Percentiles rank a stretch among this genome's conserved stretches.
These are phyloP conservation scores for Mormyrus lacerda DNA, from an alignment of 2,113 vertebrate genomes.

Conservation along the genomic window DNA sequence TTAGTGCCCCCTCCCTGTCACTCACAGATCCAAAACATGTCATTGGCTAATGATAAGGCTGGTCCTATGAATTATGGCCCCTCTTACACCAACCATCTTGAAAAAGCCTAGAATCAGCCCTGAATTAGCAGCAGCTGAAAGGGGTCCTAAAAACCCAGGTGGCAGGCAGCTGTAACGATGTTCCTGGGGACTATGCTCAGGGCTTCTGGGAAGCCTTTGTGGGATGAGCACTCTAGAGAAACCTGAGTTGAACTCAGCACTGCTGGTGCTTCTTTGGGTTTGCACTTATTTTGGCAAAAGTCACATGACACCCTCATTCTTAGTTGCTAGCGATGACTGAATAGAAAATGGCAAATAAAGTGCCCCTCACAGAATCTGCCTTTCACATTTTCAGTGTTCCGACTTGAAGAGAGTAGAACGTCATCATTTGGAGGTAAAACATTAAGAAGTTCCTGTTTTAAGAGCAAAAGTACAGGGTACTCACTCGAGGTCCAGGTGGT, in stretches of 20 bases:
- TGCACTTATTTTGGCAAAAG: background rate
- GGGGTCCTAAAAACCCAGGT: background rate
- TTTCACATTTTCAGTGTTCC: background rate
- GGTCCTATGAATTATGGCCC: background rate
- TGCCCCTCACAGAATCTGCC: background rate
- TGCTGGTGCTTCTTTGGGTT: background rate
- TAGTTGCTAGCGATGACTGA: background rate
- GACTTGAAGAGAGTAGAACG: background rate
- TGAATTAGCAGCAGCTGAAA: background rate
- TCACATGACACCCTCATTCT: background rate
- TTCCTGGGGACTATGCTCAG: background rate
- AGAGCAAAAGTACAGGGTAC: constrained; percentile 34
- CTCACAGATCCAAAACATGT: background rate
- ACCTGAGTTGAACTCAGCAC: background rate
- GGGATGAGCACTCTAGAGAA: background rate
- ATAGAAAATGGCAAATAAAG: background rate
- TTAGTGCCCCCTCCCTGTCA: background rate
- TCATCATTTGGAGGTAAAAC: background rate
- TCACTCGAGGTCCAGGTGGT: constrained; percentile 75
- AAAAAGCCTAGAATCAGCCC: background rate
- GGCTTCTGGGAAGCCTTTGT: background rate
- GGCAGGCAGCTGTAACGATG: background rate
- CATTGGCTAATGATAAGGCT: background rate
- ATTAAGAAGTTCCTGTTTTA: background rate
- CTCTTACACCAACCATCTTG: background rate